phyloP scores from a whole-genome alignment of 1,140 invertebrate species.

The Littorina saxatilis region DNA sequence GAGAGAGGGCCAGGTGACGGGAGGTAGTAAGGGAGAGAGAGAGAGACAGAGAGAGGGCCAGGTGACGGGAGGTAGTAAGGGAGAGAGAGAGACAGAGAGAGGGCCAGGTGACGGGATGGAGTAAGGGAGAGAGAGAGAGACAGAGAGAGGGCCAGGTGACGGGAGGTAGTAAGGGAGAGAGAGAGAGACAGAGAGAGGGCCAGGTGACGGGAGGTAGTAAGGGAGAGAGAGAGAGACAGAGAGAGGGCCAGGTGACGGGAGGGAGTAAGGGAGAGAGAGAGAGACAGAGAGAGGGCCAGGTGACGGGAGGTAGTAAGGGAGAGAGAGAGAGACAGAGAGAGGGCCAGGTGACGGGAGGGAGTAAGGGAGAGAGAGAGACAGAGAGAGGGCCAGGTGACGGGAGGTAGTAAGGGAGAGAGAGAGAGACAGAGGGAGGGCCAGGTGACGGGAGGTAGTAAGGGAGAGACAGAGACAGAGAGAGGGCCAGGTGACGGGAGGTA shows the following conservation, averaged over 20 bases:
- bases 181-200: background rate
- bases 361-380: constrained; percentile 1
- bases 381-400: background rate
- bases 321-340: background rate
- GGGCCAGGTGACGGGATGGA: no score
- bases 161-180: no score
- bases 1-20: no score
- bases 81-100: no score
- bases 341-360: background rate
- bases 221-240: background rate
- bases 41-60: no score
- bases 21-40: no score
- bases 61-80: no score
- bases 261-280: no score
- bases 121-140: no score
- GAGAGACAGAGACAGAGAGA: constrained; percentile 22
- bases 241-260: background rate
- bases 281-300: background rate
- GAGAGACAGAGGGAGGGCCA: background rate
- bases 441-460: background rate
- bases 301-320: background rate
- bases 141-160: no score
- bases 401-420: constrained; percentile 1
- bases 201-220: no score
- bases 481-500: background rate